Base-by-base conservation (phyloP, 2,797 vertebrate species). In the Poliocrania exsul region DNA sequence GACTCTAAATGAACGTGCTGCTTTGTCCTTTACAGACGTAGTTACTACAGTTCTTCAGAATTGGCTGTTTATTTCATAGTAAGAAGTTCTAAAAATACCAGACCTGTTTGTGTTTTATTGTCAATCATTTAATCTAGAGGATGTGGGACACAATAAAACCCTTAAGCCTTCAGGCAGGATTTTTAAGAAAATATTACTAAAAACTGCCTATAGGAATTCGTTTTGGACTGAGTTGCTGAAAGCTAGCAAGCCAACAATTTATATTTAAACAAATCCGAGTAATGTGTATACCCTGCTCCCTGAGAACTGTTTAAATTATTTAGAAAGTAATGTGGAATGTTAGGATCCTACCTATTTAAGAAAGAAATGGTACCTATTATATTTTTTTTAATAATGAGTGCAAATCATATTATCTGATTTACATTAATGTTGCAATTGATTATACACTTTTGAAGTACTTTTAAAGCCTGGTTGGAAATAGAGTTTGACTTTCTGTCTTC, bases 41-140 rank as follows among this genome's bases (percentile, higher is more conserved):
- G 49, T 64, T 78, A 58, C 90, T 83, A 47, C 8, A 31, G 2
- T 77, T 95, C 81, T 95, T 78, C 47, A 91, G 86, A 87, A 86
- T 69, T 78, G 21, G 28, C n/a, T 88, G 66, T 86, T 93, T 95
- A 81, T 93, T 96, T 96, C 64, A 15, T 53, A 71, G 77, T 91
- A 89, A 84, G 93, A 96, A 82, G 11, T 87, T 96, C 93, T 96
- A 89, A 94, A 97, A 96, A 87, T 95, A 91, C 44, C 73, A 93
- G 80, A 61, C 60, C 64, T 81, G 35, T 84, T 96, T 94, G 57
- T 51, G 49, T 94, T 97, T 96, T 96, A 67, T 92, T 95, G 44
- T 88, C 8, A 15, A 5, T 95, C 38, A 71, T 92, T 97, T 94
- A 62, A 80, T 86, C 77, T 92, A 71, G 69, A 93, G 77, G 25